Base-by-base conservation (phyloP, 2,113 vertebrate species). In the Abramis brama region DNA sequence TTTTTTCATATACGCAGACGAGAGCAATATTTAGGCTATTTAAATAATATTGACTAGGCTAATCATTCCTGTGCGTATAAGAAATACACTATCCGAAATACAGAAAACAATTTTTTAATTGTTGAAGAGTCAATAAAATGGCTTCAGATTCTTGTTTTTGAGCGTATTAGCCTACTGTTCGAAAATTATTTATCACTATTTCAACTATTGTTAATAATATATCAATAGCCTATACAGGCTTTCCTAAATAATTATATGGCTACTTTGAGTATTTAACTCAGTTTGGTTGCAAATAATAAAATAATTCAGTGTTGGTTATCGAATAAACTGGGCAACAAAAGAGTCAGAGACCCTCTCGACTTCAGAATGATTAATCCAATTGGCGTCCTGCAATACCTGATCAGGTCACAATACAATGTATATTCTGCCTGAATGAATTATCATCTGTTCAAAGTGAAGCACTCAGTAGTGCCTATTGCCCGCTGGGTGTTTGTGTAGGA, bases 361-460 rank as follows among this genome's bases (percentile, higher is more conserved):
- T 87, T 55, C 83, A 82, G 6, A 91, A 87, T 87, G 86, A 84
- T 91, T 94, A 92, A 94, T 94, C 93, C 87, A 90, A 94, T 93
- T 94, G 93, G 87, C 94, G 89, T 71, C 92, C 91, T 93, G 74
- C 23, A 27, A 5, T 90, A 91, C 91, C 89, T 94, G 92, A 94
- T 94, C 92, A 91, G 86, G 81, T 91, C 89, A 90, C 87, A 86
- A 85, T 30, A 82, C 87, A 55, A 77, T 94, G 93, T 91, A 89
- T 94, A 94, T 95, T 94, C 85, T 82, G 39, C 83, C 62, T 93
- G 93, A 94, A 86, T 90, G 88, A 93, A 95, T 95, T 92, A 93
- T 77, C 82, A 74, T 55, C 90, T 68, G 74, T 88, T 93, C 91
- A 94, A 93, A 94, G 94, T 13, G 78, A 47, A 64, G 86, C 66